phyloP scores from a whole-genome alignment of 92 coral and sea anemone genomes.

The Palythoa grandiflora region DNA sequence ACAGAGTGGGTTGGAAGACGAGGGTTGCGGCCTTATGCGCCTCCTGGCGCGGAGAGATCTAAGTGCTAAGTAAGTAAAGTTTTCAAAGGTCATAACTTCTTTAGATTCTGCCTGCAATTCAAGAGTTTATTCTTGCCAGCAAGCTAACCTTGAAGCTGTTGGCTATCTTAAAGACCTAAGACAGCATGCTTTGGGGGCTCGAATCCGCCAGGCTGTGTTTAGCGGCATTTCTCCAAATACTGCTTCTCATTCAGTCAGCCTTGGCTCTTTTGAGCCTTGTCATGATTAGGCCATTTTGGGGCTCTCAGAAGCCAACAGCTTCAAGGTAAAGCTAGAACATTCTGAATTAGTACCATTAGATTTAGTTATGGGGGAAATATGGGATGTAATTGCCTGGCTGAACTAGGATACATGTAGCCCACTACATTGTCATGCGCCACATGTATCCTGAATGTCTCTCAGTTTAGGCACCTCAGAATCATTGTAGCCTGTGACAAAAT shows the following conservation, averaged over 20 bases:
- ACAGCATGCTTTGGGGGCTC: conserved; percentile 14
- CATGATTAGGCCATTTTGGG: conserved; percentile 10
- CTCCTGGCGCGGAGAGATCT: no score
- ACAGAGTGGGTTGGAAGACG: no score
- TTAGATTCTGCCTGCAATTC: conserved; percentile 7
- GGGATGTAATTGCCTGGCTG: no score
- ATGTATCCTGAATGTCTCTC: no score
- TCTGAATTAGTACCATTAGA: not conserved
- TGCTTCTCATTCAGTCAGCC: conserved; percentile 16
- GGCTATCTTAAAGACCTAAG: conserved; percentile 24
- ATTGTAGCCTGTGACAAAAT: no score
- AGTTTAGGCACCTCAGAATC: no score
- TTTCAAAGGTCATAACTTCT: not conserved
- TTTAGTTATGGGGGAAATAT: not conserved
- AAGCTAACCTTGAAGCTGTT: conserved; percentile 20
- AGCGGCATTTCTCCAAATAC: not conserved
- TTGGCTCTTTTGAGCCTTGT: not conserved
- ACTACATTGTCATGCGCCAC: no score
- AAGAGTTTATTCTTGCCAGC: conserved; percentile 11
- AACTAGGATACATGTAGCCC: no score
- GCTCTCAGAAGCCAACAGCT: conserved; percentile 28
- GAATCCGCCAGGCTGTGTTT: no score
- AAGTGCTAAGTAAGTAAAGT: no score
- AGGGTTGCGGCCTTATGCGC: no score
- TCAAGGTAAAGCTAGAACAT: conserved; percentile 6